Base-by-base conservation (phyloP, 2,113 vertebrate species). In the Lophochroa leadbeateri region DNA sequence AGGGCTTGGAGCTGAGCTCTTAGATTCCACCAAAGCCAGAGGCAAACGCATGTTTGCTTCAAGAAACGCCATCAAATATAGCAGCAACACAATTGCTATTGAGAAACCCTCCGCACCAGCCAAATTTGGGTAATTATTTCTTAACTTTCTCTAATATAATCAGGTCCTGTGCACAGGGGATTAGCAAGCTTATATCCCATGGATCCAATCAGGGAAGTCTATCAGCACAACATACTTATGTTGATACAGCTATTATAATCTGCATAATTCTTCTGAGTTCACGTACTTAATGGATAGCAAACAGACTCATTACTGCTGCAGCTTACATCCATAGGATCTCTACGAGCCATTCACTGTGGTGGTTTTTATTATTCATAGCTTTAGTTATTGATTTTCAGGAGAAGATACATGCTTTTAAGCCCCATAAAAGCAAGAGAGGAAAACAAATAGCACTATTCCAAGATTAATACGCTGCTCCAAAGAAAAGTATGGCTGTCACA, bases 241-340 rank as follows among this genome's bases (percentile, higher is more conserved):
- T 97, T 97, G 96, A 97, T 94, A 95, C 96, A 97, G 96, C 96
- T 94, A 96, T 97, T 97, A 97, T 90, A 95, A 97, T 97, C 97
- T 97, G 94, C 97, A 97, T 97, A 97, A 97, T 97, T 97, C 97
- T 97, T 96, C 90, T 24, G 91, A 97, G 96, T 96, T 97, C 97
- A 95, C 96, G 82, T 70, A 69, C 86, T 97, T 97, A 97, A 97
- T 97, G 96, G 97, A 94, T 92, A 84, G 96, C 97, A 97, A 97
- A 95, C 96, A 97, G 92, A 92, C 82, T 94, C 96, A 91, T 97
- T 97, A 95, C 95, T 25, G 89, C 93, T 43, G 72, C 96, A 87
- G 88, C 88, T 74, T 81, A 28, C 87, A 97, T 23, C 85, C 93
- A 31, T 70, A 76, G 91, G 93, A 94, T 90, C 89, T 92, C 94